These are phyloP conservation scores for Panthera uncia DNA, from an alignment of 2,113 vertebrate genomes.

Conservation along the genomic window DNA sequence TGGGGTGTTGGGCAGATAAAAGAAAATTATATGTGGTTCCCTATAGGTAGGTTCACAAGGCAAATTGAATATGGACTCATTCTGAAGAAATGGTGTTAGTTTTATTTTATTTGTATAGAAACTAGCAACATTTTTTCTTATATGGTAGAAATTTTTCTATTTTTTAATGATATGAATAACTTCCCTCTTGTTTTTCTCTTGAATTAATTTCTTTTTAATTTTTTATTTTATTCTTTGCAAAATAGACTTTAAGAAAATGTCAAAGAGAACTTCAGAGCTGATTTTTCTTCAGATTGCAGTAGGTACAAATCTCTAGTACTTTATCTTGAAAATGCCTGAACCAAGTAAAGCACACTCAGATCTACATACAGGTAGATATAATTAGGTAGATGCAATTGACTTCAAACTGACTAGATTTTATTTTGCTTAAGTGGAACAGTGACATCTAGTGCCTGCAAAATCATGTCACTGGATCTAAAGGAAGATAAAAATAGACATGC, in stretches of 20 bases:
- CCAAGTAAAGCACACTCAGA: not conserved
- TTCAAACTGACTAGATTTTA: slow-evolving; percentile 35
- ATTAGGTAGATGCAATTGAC: not conserved
- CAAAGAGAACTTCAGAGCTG: not conserved
- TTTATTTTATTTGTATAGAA: not conserved
- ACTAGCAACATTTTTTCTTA: not conserved
- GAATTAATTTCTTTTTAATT: not conserved
- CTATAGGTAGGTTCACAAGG: not conserved
- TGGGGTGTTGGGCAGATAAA: not conserved
- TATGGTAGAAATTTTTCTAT: not conserved
- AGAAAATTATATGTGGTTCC: not conserved
- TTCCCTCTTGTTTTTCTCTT: not conserved
- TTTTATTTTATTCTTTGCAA: not conserved
- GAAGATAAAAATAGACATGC: not conserved
- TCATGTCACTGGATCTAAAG: slow-evolving; percentile 28
- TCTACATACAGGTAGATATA: not conserved
- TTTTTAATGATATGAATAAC: not conserved
- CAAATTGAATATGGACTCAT: not conserved
- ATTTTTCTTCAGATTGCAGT: fast-evolving
- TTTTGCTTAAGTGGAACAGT: slow-evolving; percentile 81
- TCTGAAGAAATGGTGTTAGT: not conserved
- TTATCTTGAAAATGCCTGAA: slow-evolving; percentile 23
- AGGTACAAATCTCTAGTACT: not conserved
- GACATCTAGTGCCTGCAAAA: slow-evolving; percentile 86
- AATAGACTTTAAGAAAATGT: not conserved